phyloP scores from a whole-genome alignment of 2,888 invertebrate species.

The Cremastobaeus sp. region DNA sequence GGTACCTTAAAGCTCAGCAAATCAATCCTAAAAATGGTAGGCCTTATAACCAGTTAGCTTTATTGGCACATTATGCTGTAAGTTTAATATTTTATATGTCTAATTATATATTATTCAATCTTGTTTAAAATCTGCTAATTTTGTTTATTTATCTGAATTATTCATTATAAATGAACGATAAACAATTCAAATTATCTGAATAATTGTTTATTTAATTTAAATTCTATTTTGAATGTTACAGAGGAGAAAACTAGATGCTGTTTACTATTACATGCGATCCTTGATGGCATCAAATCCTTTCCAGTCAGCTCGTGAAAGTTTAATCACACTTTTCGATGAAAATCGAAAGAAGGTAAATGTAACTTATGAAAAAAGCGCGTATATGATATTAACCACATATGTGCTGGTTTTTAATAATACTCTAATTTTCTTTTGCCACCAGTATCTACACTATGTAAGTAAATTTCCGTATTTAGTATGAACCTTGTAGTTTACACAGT shows the following conservation, averaged over 20 bases:
- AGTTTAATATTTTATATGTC: constrained; percentile 73
- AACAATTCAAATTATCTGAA: not conserved
- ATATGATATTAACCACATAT: constrained; percentile 26
- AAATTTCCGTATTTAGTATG: constrained; percentile 76
- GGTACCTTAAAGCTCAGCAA: constrained; percentile 95
- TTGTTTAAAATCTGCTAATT: no score
- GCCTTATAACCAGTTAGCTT: constrained; percentile 96
- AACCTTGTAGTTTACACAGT: constrained; percentile 66
- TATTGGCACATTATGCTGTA: constrained; percentile 90
- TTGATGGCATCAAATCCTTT: constrained; percentile 96
- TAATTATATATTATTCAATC: not conserved
- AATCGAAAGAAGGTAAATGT: constrained; percentile 89
- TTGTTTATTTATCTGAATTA: not conserved
- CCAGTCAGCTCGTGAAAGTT: constrained; percentile 92
- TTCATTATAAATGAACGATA: not conserved
- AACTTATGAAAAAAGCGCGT: not conserved
- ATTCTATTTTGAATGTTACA: constrained; percentile 78
- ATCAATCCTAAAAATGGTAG: constrained; percentile 96
- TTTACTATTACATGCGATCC: constrained; percentile 97
- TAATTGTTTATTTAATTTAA: not conserved
- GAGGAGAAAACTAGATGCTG: constrained; percentile 96
- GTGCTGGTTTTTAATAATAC: constrained; percentile 69
- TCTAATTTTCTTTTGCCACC: constrained; percentile 77
- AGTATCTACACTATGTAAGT: constrained; percentile 82
- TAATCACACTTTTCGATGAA: constrained; percentile 93